Evolutionary conservation across 2,113 vertebrate genomes (phyloP), one percentile per base, ranked within the genome.

Genomic region (Balaenoptera acutorostrata): DNA sequence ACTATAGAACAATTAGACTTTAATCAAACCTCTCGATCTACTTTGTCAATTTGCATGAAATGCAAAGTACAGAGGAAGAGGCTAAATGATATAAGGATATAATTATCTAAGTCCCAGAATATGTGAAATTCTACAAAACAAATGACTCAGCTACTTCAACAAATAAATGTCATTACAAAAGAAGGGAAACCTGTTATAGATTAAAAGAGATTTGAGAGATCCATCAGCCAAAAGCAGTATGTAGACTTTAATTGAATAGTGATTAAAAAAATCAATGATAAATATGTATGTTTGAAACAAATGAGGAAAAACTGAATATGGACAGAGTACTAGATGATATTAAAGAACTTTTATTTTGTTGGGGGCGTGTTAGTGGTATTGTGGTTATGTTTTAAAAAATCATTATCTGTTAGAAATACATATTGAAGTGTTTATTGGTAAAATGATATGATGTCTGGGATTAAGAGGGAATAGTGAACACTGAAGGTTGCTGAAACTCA

Each of bases 81-180:
- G 64, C 33, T 88, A 91, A 82, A 77, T n/a, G 86, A 81, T 33
- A 85, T 59, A 86, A 96, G 80, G 33, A 86, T 68, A 81, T 49
- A 84, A 89, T 59, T 49, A 93, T 14, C 27, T n/a, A 74, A 61
- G 64, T 86, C 64, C 4, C 2, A 61, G 21, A 90, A 95, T 71
- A 49, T 57, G 6, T 78, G 39, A 72, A 87, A 89, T 88, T 72
- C 33, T 81, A 23, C 31, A 78, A 78, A 90, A 89, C 77, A 80
- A 93, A 95, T 72, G 71, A 89, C 63, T 93, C 33, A 90, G 46
- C 46, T 90, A 89, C 44, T 88, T 88, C 36, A n/a, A 77, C 33
- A 88, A 61, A 93, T 80, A 84, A 68, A 84, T 9, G 6, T 29
- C 39, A 59, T 93, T 41, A 63, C n/a, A 69, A 57, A 85, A 64